Evolutionary conservation across 2,888 invertebrate species (phyloP).

Genomic region (Xanthia togata): DNA sequence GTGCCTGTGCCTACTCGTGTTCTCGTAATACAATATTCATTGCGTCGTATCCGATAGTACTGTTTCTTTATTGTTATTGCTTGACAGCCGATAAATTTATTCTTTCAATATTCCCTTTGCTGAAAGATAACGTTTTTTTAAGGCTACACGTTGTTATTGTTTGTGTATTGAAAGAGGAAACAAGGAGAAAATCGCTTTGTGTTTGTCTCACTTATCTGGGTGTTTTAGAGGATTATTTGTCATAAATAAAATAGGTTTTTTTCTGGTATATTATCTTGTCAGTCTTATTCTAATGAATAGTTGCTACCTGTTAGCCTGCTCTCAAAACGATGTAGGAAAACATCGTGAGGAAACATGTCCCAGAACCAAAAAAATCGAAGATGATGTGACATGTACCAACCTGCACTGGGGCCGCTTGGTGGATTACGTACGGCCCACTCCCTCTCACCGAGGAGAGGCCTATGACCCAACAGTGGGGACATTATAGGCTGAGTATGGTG

Average conservation of each 20-base stretch:
- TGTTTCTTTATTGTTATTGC: constrained; percentile 68
- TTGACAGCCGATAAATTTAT: constrained; percentile 66
- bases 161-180: constrained; percentile 44
- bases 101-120: constrained; percentile 66
- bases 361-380: too few species aligned
- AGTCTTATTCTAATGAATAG: too few species aligned
- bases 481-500: too few species aligned
- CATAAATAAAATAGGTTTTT: background rate
- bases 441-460: too few species aligned
- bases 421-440: too few species aligned
- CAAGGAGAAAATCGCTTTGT: constrained; percentile 45
- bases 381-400: too few species aligned
- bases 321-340: too few species aligned
- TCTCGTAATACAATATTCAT: constrained; percentile 66
- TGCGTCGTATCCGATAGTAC: constrained; percentile 58
- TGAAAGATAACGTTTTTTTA: constrained; percentile 65
- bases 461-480: too few species aligned
- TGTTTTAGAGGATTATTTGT: constrained; percentile 23
- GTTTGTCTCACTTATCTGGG: constrained; percentile 16
- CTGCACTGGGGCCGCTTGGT: too few species aligned
- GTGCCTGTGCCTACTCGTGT: constrained; percentile 34
- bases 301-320: too few species aligned
- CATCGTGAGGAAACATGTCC: too few species aligned
- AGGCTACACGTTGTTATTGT: constrained; percentile 58
- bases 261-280: background rate